Conservation (phyloP, 35 echinoderm and acorn worm species). For the Apostichopus californicus region DNA sequence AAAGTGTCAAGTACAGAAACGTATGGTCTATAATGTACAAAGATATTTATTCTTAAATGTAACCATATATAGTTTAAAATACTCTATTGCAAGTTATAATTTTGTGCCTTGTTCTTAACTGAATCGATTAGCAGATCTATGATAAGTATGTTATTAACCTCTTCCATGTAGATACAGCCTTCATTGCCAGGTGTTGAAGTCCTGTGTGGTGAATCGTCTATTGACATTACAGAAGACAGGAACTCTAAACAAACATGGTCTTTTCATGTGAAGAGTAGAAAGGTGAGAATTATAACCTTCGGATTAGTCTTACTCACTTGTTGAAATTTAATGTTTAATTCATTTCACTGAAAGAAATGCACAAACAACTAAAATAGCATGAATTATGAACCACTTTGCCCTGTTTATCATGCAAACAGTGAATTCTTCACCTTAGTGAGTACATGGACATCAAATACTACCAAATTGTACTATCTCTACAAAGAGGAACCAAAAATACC, state of each 20-base stretch:
- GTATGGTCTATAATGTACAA: background rate
- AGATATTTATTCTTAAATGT: background rate
- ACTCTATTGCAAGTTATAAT: background rate
- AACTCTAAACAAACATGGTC: background rate
- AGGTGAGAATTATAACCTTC: background rate
- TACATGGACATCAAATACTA: background rate
- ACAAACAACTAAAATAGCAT: background rate
- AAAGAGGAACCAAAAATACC: too few species aligned
- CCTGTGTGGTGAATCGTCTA: background rate
- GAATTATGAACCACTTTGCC: background rate
- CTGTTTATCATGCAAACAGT: too few species aligned
- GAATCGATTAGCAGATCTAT: background rate
- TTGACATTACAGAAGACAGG: background rate
- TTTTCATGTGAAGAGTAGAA: background rate
- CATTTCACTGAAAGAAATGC: background rate
- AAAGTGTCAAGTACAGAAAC: background rate
- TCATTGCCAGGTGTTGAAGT: background rate
- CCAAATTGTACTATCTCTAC: too few species aligned
- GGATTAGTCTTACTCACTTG: background rate
- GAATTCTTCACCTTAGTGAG: background rate
- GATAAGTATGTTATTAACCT: background rate
- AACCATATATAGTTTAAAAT: background rate
- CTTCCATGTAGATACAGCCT: background rate
- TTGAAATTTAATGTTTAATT: background rate
- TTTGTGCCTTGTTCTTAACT: background rate